These are phyloP conservation scores for Lycocerus yunnanus DNA, from an alignment of 2,888 invertebrate species.

Conservation along the genomic window DNA sequence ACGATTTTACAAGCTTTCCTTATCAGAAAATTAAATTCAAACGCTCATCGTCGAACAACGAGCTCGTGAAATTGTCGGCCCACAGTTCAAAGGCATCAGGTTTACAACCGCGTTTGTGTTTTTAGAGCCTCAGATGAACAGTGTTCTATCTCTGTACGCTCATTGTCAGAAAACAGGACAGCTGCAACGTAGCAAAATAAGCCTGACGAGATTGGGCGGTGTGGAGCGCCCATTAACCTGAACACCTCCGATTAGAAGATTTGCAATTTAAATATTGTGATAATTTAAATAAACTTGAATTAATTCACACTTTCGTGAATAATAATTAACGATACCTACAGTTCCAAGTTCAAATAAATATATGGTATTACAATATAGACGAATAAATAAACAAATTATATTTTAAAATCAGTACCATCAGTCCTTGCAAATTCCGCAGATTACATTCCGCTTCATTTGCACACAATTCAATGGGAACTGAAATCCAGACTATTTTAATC, in stretches of 20 bases:
- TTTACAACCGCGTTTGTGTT: no score
- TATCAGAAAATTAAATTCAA: no score
- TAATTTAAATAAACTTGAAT: background rate
- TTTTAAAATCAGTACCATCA: background rate
- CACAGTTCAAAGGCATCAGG: no score
- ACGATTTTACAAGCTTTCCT: no score
- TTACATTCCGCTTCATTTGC: background rate
- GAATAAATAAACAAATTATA: background rate
- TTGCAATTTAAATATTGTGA: background rate
- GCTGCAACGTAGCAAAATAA: no score
- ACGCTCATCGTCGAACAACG: no score
- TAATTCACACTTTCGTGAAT: background rate
- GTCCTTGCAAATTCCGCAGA: background rate
- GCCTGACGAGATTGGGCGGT: no score
- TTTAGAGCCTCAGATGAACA: no score
- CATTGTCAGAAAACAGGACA: no score
- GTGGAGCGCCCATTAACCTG: no score
- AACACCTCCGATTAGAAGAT: background rate
- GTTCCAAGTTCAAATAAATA: background rate
- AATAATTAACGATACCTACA: background rate
- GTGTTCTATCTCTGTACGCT: no score
- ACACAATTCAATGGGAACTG: background rate
- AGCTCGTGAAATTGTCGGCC: no score
- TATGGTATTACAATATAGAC: background rate
- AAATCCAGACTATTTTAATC: background rate